phyloP scores from a whole-genome alignment of 2,888 invertebrate genomes.

The Chrysolina americana region DNA sequence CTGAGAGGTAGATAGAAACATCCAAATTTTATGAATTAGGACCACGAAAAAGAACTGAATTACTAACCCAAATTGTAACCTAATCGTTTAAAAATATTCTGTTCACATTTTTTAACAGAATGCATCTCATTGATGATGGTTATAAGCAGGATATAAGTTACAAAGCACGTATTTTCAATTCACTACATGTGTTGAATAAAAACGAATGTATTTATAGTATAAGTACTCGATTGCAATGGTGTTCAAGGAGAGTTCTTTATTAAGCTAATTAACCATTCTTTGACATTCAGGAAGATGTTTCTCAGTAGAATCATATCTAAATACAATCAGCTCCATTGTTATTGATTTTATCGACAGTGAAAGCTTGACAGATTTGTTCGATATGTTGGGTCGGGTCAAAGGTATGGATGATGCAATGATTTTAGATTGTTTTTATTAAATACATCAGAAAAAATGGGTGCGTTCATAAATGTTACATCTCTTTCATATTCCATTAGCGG shows the following conservation, averaged over 20 bases:
- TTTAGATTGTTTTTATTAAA: not conserved
- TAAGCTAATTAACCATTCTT: constrained; percentile 3
- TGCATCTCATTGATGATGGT: constrained; percentile 13
- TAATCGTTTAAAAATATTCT: constrained; percentile 12
- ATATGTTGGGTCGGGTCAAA: not conserved
- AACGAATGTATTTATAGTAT: not conserved
- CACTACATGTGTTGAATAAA: constrained; percentile 26
- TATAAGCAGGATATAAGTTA: constrained; percentile 17
- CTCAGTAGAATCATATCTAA: not conserved
- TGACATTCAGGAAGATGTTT: constrained; percentile 16
- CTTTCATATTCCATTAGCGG: too few relatives aligned
- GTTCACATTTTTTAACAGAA: not conserved
- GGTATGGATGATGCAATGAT: not conserved
- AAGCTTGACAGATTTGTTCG: not conserved
- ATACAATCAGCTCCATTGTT: constrained; percentile 13
- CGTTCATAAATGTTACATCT: not conserved
- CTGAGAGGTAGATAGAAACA: not conserved
- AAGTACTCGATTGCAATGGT: constrained; percentile 3
- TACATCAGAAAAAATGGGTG: not conserved
- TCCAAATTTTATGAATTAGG: constrained; percentile 1
- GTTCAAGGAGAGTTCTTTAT: constrained; percentile 6
- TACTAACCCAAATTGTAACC: constrained; percentile 19
- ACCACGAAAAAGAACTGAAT: constrained; percentile 9
- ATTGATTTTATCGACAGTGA: constrained; percentile 1
- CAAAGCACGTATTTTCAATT: constrained; percentile 24